phyloP scores from a whole-genome alignment of 1,140 invertebrate species.

The Drosophila triauraria region DNA sequence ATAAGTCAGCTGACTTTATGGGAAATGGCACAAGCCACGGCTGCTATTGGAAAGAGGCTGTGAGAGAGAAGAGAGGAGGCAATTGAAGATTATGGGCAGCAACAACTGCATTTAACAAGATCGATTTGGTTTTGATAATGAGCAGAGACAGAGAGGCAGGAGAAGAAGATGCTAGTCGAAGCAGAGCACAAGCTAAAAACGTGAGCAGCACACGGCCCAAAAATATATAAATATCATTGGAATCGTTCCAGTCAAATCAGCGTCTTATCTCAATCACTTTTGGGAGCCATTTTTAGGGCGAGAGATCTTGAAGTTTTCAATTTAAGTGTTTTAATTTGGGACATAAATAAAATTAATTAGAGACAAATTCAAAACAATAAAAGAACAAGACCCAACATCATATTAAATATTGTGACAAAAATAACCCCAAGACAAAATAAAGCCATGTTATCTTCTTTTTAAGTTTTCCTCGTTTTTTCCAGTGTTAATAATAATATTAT shows the following conservation, averaged over 20 bases:
- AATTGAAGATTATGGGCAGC: conserved; percentile 12
- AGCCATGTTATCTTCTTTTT: too few relatives aligned
- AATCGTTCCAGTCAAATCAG: neutral
- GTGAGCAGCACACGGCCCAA: neutral
- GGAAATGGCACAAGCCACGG: conserved; percentile 1
- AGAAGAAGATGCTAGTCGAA: neutral
- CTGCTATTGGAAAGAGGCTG: neutral
- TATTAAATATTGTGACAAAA: too few relatives aligned
- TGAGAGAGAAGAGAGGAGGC: neutral
- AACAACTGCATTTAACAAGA: conserved; percentile 39
- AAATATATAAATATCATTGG: neutral
- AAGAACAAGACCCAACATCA: too few relatives aligned
- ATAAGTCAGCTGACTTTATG: conserved; percentile 27
- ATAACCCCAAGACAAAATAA: too few relatives aligned
- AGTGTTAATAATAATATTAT: neutral
- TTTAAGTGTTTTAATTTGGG: too few relatives aligned
- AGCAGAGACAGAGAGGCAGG: neutral
- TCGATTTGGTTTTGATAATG: conserved; percentile 17
- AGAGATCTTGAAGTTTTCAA: neutral
- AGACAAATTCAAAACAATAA: too few relatives aligned
- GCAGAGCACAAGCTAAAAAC: neutral
- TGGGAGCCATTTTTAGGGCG: neutral
- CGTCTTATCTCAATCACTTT: neutral
- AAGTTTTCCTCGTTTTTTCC: neutral
- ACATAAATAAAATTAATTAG: too few relatives aligned